Conservation (phyloP, 2,113 vertebrate species). For the Danionella cerebrum region DNA sequence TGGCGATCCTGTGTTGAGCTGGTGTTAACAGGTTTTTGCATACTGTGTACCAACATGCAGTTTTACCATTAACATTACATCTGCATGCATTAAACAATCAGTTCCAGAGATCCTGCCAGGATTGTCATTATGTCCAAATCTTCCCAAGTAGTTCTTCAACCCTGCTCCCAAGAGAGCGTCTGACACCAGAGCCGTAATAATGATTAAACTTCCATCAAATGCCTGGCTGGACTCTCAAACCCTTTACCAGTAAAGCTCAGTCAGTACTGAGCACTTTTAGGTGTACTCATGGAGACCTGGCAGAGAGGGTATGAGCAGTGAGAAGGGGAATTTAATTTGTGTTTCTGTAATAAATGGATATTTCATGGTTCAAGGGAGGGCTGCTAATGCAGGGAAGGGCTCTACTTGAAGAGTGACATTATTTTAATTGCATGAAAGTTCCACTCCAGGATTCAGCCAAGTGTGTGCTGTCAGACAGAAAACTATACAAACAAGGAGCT, state of each 20-base stretch:
- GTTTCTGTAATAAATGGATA: conserved; percentile 19
- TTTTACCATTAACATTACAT: conserved; percentile 34
- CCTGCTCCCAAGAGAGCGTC: conserved; percentile 45
- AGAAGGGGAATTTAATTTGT: conserved; percentile 2
- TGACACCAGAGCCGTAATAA: conserved; percentile 47
- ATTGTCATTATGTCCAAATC: conserved; percentile 50
- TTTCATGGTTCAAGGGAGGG: conserved; percentile 33
- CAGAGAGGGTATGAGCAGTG: not conserved
- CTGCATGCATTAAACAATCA: conserved; percentile 39
- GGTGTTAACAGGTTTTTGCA: conserved; percentile 10
- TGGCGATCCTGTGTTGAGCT: not conserved
- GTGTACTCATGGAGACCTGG: not conserved
- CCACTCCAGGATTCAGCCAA: not conserved
- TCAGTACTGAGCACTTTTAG: not conserved
- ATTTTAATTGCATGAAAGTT: conserved; percentile 30
- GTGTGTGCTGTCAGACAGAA: conserved; percentile 13
- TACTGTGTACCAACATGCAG: not conserved
- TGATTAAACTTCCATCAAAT: conserved; percentile 58
- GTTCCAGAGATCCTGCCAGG: conserved; percentile 39
- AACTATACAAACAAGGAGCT: conserved; percentile 12
- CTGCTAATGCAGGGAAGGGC: conserved; percentile 4
- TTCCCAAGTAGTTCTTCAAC: conserved; percentile 44
- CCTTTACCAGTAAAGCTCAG: conserved; percentile 16
- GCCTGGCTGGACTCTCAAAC: conserved; percentile 51
- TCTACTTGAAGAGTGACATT: conserved; percentile 18